phyloP scores from a whole-genome alignment of 1,140 invertebrate species.

The Chrysomallon squamiferum region DNA sequence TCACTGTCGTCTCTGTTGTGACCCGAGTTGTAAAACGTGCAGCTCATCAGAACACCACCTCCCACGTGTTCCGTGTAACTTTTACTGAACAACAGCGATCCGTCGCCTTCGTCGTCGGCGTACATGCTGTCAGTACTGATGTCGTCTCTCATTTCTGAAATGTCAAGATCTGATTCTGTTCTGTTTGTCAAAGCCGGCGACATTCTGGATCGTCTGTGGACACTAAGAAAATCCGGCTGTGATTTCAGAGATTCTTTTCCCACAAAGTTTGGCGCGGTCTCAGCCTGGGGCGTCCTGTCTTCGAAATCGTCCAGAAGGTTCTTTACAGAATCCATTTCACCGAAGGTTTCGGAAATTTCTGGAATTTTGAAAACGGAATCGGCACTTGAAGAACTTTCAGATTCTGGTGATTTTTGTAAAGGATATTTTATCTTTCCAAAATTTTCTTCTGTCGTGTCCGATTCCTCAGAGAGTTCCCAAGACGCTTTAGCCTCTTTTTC shows the following conservation, averaged over 20 bases:
- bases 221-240: constrained; percentile 7
- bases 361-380: constrained; percentile 6
- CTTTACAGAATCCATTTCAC: constrained; percentile 29
- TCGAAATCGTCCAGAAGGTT: constrained; percentile 30
- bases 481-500: neutral
- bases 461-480: neutral
- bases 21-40: constrained; percentile 41
- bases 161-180: constrained; percentile 51
- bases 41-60: constrained; percentile 37
- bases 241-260: constrained; percentile 1
- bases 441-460: neutral
- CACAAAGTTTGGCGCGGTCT: constrained; percentile 13
- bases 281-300: constrained; percentile 25
- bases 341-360: constrained; percentile 31
- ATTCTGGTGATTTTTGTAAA: neutral
- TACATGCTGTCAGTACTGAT: constrained; percentile 42
- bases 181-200: constrained; percentile 28
- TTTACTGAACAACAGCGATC: constrained; percentile 31
- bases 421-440: neutral
- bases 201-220: constrained; percentile 23
- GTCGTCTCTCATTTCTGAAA: constrained; percentile 40
- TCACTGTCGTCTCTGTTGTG: constrained; percentile 24
- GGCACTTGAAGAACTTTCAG: neutral
- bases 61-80: constrained; percentile 34
- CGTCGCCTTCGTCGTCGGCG: constrained; percentile 51